phyloP scores from a whole-genome alignment of 2,888 invertebrate species.

The Latheticus oryzae region DNA sequence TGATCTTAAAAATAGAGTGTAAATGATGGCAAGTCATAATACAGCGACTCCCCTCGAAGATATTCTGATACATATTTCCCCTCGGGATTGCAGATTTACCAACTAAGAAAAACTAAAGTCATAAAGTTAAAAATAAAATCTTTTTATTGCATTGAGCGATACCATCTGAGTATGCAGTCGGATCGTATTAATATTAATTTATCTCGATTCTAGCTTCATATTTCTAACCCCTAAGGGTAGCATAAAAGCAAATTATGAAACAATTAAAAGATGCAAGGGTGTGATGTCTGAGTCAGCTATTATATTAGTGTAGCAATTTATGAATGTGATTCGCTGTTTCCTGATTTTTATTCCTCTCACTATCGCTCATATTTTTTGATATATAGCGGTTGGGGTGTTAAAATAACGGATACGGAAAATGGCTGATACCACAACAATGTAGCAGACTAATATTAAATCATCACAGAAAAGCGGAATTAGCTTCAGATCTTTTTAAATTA shows the following conservation, averaged over 20 bases:
- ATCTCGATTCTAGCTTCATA: slow-evolving; percentile 15
- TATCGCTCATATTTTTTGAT: slow-evolving; percentile 41
- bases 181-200: slow-evolving; percentile 34
- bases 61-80: slow-evolving; percentile 54
- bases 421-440: slow-evolving; percentile 40
- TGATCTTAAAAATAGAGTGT: slow-evolving; percentile 50
- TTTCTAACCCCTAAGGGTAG: slow-evolving; percentile 30
- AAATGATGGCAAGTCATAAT: slow-evolving; percentile 46
- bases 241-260: slow-evolving; percentile 41
- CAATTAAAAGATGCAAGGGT: slow-evolving; percentile 39
- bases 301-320: slow-evolving; percentile 41
- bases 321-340: slow-evolving; percentile 44
- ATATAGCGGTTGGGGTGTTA: slow-evolving; percentile 39
- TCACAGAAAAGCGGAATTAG: slow-evolving; percentile 33
- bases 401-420: slow-evolving; percentile 39
- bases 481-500: slow-evolving; percentile 30
- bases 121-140: slow-evolving; percentile 12
- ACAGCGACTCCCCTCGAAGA: slow-evolving; percentile 39
- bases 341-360: slow-evolving; percentile 40
- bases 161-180: slow-evolving; percentile 13
- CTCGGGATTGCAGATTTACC: slow-evolving; percentile 47
- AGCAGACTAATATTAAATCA: slow-evolving; percentile 38
- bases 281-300: slow-evolving; percentile 41
- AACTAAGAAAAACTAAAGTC: slow-evolving; percentile 18
- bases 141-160: slow-evolving; percentile 26